Base-by-base conservation (phyloP, 2,797 vertebrate species). In the Parambassis ranga region DNA sequence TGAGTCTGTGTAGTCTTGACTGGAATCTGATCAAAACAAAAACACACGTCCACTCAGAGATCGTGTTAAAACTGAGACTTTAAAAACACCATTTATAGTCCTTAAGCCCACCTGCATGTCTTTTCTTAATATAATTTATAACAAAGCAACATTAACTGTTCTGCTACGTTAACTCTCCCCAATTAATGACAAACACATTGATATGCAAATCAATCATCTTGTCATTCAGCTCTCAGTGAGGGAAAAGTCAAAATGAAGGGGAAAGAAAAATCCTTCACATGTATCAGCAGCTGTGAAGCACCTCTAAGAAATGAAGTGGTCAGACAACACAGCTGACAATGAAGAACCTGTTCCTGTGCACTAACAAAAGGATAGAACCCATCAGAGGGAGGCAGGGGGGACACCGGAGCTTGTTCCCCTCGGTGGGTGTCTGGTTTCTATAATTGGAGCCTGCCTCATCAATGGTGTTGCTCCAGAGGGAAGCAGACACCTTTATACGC, bases 1-100 rank as follows among this genome's bases (percentile, higher is more conserved):
- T 71, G 97, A 99, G 92, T 99, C 97, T 38, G 97, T 99, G 86
- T 99, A 99, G 90, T 99, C 97, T 90, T 98, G 97, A 89, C 97
- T 99, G 88, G 96, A 97, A 95, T 99, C 97, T 99, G 33, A 71
- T 1, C 20, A 20, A 52, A 31, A 43, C n/a, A n/a, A 16, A 63
- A 4, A 61, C 8, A 58, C 0, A 35, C 3, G 13, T 27, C 3
- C 18, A 31, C 62, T 38, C 14, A 39, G 1, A 6, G 4, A 41
- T 9, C 2, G n/a, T n/a, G n/a, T n/a, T n/a, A 14, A 18, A 2
- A 7, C 33, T 32, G 24, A 3, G 3, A 10, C n/a, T 14, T n/a
- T 20, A 49, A 5, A 44, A 2, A 42, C 41, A 13, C 27, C 5
- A 47, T 33, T 52, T 10, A 31, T 1, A 19, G 7, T 32, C 27